phyloP scores from a whole-genome alignment of 2,113 vertebrate genomes.

The Amblyopsis rosae region DNA sequence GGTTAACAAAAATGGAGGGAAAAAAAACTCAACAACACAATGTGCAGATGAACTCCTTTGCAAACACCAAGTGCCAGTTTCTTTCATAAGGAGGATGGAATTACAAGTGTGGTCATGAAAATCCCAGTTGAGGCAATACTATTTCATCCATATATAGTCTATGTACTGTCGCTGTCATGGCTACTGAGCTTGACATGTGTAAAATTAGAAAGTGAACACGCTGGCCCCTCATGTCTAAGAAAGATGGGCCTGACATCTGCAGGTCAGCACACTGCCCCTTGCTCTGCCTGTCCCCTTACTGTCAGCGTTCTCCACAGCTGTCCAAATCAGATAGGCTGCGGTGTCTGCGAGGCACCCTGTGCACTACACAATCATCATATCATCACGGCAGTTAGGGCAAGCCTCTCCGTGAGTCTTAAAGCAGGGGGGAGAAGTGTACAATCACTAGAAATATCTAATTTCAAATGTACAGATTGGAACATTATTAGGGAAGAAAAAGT shows the following conservation, averaged over 20 bases:
- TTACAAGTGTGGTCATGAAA: slow-evolving; percentile 36
- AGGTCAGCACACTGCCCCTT: slow-evolving; percentile 47
- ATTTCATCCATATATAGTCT: background rate
- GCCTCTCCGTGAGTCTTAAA: background rate
- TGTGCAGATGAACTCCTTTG: background rate
- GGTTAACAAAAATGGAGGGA: background rate
- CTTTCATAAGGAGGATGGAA: slow-evolving; percentile 22
- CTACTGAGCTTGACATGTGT: slow-evolving; percentile 25
- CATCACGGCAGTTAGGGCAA: slow-evolving; percentile 3
- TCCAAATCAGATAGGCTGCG: slow-evolving; percentile 39
- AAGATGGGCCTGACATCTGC: slow-evolving; percentile 55
- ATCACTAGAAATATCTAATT: too few relatives aligned
- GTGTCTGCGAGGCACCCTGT: slow-evolving; percentile 27
- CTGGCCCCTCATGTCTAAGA: slow-evolving; percentile 36
- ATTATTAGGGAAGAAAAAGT: too few relatives aligned
- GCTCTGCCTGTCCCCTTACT: slow-evolving; percentile 32
- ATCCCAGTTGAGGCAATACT: slow-evolving; percentile 21
- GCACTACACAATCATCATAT: slow-evolving; percentile 1
- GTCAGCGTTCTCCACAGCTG: slow-evolving; percentile 34
- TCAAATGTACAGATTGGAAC: too few relatives aligned
- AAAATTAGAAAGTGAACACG: slow-evolving; percentile 42
- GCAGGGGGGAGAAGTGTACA: background rate
- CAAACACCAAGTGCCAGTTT: background rate
- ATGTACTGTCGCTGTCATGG: slow-evolving; percentile 16
- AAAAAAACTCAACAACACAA: background rate